Conservation (phyloP, 2,113 vertebrate species). For the Sinocyclocheilus grahami region DNA sequence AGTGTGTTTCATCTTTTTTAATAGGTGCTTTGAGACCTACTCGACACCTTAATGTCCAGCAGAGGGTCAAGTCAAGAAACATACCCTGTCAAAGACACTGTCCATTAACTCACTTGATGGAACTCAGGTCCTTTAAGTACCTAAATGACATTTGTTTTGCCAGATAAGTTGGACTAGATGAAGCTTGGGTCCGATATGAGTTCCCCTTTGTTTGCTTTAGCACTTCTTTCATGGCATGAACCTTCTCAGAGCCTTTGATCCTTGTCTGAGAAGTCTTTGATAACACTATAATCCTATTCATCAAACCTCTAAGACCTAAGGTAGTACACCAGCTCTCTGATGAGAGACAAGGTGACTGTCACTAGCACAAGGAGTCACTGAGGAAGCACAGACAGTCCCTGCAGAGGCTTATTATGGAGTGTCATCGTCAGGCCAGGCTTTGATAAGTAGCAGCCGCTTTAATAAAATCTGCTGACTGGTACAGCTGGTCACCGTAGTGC, state of each 20-base stretch:
- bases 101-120: constrained; percentile 23
- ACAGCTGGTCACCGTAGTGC: constrained; percentile 27
- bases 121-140: neutral
- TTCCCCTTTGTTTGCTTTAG: neutral
- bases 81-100: neutral
- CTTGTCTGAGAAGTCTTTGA: neutral
- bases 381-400: constrained; percentile 38
- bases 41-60: constrained; percentile 57
- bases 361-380: constrained; percentile 24
- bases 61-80: constrained; percentile 63
- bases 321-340: constrained; percentile 14
- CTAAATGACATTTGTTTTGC: neutral
- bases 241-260: neutral
- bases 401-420: constrained; percentile 57
- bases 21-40: constrained; percentile 63
- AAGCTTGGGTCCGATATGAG: neutral
- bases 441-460: constrained; percentile 42
- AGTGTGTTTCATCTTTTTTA: constrained; percentile 64
- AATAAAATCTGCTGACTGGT: constrained; percentile 48
- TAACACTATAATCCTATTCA: neutral
- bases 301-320: constrained; percentile 3
- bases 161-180: neutral
- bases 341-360: constrained; percentile 13
- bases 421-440: constrained; percentile 15
- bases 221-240: neutral